Conservation (phyloP, 2,113 vertebrate species). For the Archocentrus centrarchus region DNA sequence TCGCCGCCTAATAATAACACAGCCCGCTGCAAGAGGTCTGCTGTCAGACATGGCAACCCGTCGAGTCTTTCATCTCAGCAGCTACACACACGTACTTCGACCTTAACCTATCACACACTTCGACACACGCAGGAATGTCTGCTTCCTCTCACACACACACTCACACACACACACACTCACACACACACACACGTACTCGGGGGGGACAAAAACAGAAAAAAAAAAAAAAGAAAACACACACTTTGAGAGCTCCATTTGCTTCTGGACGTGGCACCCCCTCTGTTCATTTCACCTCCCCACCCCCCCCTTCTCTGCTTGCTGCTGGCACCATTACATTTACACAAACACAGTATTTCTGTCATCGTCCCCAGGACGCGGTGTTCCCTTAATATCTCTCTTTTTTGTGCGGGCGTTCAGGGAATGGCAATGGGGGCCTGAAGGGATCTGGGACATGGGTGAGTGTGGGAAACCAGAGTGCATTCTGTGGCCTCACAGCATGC, state of each 20-base stretch:
- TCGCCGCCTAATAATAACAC: constrained; percentile 67
- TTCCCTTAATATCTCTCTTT: constrained; percentile 69
- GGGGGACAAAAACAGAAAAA: not conserved
- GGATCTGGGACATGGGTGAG: constrained; percentile 76
- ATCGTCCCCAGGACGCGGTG: constrained; percentile 63
- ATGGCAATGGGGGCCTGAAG: constrained; percentile 53
- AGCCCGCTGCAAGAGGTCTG: constrained; percentile 50
- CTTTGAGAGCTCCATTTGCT: constrained; percentile 38
- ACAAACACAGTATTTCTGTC: constrained; percentile 79
- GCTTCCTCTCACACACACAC: not conserved
- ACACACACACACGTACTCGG: not conserved
- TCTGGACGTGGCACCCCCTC: constrained; percentile 55
- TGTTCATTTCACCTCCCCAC: constrained; percentile 67
- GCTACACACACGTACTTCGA: constrained; percentile 43
- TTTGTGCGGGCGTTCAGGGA: constrained; percentile 59
- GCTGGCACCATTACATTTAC: constrained; percentile 69
- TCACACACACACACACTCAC: not conserved
- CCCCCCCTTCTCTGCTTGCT: constrained; percentile 59
- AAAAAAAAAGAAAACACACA: not conserved
- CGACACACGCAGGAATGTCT: constrained; percentile 43
- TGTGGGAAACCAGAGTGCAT: constrained; percentile 79
- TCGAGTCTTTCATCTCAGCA: constrained; percentile 72
- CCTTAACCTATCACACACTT: constrained; percentile 50
- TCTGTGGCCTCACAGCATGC: constrained; percentile 77
- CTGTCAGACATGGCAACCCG: constrained; percentile 74